Conservation (phyloP, 2,888 invertebrate genomes). For the Leptopilina syphax region DNA sequence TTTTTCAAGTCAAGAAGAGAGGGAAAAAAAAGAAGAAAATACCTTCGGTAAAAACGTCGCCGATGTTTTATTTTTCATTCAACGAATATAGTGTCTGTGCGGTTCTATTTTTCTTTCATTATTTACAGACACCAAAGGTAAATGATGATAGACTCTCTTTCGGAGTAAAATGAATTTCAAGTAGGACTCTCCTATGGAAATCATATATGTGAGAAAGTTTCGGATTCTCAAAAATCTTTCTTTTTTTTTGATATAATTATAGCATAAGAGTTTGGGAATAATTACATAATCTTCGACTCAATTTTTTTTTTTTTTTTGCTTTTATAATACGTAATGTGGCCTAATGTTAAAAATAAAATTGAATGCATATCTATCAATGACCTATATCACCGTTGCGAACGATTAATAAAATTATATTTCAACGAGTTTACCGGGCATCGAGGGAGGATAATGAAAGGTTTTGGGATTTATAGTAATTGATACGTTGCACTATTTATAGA, state of each 20-base stretch:
- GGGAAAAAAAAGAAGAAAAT: slow-evolving; percentile 40
- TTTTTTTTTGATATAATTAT: slow-evolving; percentile 1
- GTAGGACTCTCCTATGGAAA: background rate
- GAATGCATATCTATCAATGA: slow-evolving; percentile 7
- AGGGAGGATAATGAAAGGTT: slow-evolving; percentile 23
- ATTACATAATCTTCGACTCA: slow-evolving; percentile 10
- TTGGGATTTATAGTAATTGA: slow-evolving; percentile 37
- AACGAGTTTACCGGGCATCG: slow-evolving; percentile 13
- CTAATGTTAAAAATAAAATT: background rate
- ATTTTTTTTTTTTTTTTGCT: background rate
- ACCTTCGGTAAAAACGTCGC: slow-evolving; percentile 42
- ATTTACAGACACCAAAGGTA: background rate
- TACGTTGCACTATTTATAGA: slow-evolving; percentile 35
- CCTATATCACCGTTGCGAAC: slow-evolving; percentile 8
- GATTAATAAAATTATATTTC: slow-evolving; percentile 29
- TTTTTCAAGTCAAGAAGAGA: slow-evolving; percentile 22
- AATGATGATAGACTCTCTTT: no score
- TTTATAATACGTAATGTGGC: no score
- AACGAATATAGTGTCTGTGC: background rate
- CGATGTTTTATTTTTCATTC: slow-evolving; percentile 26
- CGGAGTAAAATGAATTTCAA: no score
- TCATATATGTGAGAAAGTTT: background rate
- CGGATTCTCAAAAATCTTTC: background rate
- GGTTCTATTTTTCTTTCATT: background rate
- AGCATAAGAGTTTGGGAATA: background rate